These are phyloP conservation scores for Crocodylus rhombifer DNA, from an alignment of 2,797 vertebrate genomes.

Conservation along the genomic window DNA sequence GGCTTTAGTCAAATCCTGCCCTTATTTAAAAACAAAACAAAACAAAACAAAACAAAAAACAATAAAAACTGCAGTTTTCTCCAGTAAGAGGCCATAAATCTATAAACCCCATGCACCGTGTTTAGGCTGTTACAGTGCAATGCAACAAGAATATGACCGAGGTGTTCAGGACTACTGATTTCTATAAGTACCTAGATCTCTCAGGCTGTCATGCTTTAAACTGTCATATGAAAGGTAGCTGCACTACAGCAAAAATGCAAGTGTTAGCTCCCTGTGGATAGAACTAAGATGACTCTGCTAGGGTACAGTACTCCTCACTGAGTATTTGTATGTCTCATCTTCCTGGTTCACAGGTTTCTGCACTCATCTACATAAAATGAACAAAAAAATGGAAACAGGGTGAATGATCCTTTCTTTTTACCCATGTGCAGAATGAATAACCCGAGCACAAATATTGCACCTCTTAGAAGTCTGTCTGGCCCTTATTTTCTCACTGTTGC, in stretches of 20 bases:
- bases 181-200: not conserved
- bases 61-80: not conserved
- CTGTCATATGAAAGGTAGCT: rapidly evolving
- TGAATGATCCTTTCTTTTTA: not conserved
- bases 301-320: not conserved
- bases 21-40: not conserved
- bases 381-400: not conserved
- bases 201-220: not conserved
- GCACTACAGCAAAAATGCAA: rapidly evolving
- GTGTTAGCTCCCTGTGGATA: rapidly evolving
- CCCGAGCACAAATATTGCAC: not conserved
- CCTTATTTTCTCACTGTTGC: not conserved
- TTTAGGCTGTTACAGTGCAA: not conserved
- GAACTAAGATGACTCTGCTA: not conserved
- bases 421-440: too few species aligned
- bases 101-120: not conserved
- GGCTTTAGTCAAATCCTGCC: not conserved
- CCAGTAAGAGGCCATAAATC: not conserved
- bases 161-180: not conserved
- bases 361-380: not conserved
- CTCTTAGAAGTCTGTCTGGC: not conserved
- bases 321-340: not conserved
- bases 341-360: not conserved
- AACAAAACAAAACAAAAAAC: too few species aligned
- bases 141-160: not conserved